These are phyloP conservation scores for Vireo griseus DNA, from an alignment of 2,797 vertebrate species.

Conservation along the genomic window DNA sequence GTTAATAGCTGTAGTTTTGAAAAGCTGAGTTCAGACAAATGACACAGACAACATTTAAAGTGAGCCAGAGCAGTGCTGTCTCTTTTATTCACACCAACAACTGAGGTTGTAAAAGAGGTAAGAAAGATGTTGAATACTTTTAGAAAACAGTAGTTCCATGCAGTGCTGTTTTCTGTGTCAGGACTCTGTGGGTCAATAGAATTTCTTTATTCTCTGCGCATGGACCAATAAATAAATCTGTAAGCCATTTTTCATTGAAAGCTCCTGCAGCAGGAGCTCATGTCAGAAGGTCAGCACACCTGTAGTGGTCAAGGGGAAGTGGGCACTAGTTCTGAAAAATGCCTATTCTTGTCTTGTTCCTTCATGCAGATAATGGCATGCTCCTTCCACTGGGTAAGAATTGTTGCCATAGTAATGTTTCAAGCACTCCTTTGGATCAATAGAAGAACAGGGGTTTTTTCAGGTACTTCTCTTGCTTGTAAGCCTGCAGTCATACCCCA, in stretches of 20 bases:
- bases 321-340: slow-evolving; percentile 23
- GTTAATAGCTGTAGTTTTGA: not conserved
- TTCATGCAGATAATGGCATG: slow-evolving; percentile 51
- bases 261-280: slow-evolving; percentile 25
- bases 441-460: slow-evolving; percentile 54
- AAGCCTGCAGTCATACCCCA: not conserved
- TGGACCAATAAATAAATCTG: slow-evolving; percentile 36
- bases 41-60: not conserved
- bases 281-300: slow-evolving; percentile 44
- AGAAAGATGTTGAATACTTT: slow-evolving; percentile 20
- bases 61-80: not conserved
- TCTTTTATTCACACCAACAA: not conserved
- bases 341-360: slow-evolving; percentile 42
- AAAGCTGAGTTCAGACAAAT: not conserved
- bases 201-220: slow-evolving; percentile 6
- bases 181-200: slow-evolving; percentile 9
- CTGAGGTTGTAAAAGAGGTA: not conserved
- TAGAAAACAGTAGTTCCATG: slow-evolving; percentile 26
- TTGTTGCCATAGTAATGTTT: slow-evolving; percentile 76
- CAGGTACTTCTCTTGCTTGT: slow-evolving; percentile 46
- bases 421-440: slow-evolving; percentile 66
- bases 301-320: not conserved
- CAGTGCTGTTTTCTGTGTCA: slow-evolving; percentile 24
- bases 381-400: slow-evolving; percentile 52
- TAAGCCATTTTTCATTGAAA: slow-evolving; percentile 20